Evolutionary conservation across 2,888 invertebrate species (phyloP), one percentile per base, ranked within the genome.

Genomic region (Tuta absoluta): DNA sequence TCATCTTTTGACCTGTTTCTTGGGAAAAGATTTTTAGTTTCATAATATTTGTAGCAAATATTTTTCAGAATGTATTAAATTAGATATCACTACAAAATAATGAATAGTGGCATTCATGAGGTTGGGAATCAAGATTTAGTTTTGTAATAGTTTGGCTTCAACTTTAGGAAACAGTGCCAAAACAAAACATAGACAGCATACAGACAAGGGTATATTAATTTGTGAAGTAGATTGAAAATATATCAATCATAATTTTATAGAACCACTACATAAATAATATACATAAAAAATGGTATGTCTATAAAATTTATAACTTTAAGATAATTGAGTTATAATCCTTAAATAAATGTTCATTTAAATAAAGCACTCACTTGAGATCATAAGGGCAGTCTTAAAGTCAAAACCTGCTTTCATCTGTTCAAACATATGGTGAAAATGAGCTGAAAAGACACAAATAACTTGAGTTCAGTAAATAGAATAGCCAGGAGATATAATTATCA

Each of bases 351-450:
- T 41, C n/a, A n/a, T 12, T 45, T 33, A 28, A 10, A 21, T 21
- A 3, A 28, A 10, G 58, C 53, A 92, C 94, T 93, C 91, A 96
- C 97, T 92, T 71, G 96, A 95, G 69, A 95, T 92, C 69, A 95
- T 85, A 23, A 97, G 77, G 8, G 96, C 96, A 41, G 93, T 93
- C 77, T 93, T 94, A 53, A 96, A 90, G 65, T 94, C 92, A 82
- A 94, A 92, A 53, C 97, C 97, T 72, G 92, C 89, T 73, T 93
- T 94, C 33, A 97, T 89, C 77, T 95, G 94, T 82, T 98, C 98
- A 71, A 95, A 92, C 84, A 98, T 94, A 77, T 98, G 98, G 90
- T 98, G 98, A 76, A 98, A 95, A 90, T 98, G 98, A 62, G 98
- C 98, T 94, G 87, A 68, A 93, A 93, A 70, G 64, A 71, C 72